Evolutionary conservation across 2,797 vertebrate species (phyloP).

Genomic region (Peromyscus aztecus): DNA sequence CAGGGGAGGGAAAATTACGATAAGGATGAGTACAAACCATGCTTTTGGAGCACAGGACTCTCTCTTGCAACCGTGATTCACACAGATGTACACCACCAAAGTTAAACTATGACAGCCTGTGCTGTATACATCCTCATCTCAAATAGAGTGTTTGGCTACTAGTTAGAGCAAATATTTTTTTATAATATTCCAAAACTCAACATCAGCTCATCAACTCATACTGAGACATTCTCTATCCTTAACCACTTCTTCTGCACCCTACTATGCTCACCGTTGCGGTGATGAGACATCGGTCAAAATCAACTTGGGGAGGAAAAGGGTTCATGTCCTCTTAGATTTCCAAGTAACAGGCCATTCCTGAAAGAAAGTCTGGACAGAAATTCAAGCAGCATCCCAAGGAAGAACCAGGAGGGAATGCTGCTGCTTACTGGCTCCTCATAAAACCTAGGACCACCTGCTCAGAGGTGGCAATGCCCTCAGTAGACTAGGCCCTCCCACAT

Average conservation of each 20-base stretch:
- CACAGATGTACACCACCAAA: neutral
- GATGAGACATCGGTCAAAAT: neutral
- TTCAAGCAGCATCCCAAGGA: neutral
- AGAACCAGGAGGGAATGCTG: neutral
- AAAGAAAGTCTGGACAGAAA: neutral
- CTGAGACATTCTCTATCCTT: neutral
- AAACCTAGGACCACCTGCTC: neutral
- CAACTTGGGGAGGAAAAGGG: neutral
- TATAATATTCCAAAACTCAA: slow-evolving; percentile 14
- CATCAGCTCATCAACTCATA: neutral
- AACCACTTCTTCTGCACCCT: neutral
- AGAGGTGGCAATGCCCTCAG: neutral
- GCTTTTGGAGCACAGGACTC: neutral
- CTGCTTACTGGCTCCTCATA: neutral
- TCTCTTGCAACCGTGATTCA: neutral
- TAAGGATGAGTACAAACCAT: neutral
- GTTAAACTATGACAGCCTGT: neutral
- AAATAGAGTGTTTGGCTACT: neutral
- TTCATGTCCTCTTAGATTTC: neutral
- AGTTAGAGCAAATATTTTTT: neutral
- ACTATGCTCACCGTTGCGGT: neutral
- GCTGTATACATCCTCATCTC: slow-evolving; percentile 14
- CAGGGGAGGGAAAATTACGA: neutral
- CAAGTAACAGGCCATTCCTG: neutral
- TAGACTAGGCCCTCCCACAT: no score